Percentiles rank a stretch among this genome's conserved stretches.
phyloP scores from a whole-genome alignment of 2,113 vertebrate species.

The Nicator chloris region DNA sequence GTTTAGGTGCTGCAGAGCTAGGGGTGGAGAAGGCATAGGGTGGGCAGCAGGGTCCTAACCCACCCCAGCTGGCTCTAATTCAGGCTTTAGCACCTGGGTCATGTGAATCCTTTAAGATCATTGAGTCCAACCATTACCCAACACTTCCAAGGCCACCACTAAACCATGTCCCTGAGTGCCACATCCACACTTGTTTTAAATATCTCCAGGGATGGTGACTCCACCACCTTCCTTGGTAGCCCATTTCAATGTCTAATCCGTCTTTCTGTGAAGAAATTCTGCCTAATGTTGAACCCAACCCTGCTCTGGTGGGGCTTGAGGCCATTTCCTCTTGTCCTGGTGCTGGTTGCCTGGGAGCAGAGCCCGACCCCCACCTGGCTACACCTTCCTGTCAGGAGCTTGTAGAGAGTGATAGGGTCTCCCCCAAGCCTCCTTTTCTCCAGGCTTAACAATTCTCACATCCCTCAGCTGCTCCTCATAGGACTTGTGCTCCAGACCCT shows the following conservation, averaged over 20 bases:
- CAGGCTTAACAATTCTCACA: background rate
- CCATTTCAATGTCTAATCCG: background rate
- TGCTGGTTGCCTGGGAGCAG: background rate
- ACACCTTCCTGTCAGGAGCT: background rate
- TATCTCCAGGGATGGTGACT: background rate
- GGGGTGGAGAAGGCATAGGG: accelerated
- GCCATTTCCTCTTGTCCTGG: background rate
- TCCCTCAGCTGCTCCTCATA: background rate
- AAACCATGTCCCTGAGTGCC: background rate
- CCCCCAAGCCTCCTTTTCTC: background rate
- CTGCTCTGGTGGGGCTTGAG: background rate
- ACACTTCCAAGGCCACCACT: background rate
- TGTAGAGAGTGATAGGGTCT: background rate
- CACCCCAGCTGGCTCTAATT: accelerated
- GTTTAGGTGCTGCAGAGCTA: too few species aligned
- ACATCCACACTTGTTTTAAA: background rate
- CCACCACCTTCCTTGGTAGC: background rate
- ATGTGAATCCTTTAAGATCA: accelerated
- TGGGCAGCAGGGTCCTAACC: background rate
- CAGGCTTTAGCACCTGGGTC: accelerated
- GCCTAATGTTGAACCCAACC: background rate
- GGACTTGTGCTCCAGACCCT: background rate
- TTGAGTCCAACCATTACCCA: background rate
- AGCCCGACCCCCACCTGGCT: accelerated
- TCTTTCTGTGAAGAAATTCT: background rate